Evolutionary conservation across 1,140 invertebrate genomes (phyloP).

Genomic region (Adoxophyes honmai): DNA sequence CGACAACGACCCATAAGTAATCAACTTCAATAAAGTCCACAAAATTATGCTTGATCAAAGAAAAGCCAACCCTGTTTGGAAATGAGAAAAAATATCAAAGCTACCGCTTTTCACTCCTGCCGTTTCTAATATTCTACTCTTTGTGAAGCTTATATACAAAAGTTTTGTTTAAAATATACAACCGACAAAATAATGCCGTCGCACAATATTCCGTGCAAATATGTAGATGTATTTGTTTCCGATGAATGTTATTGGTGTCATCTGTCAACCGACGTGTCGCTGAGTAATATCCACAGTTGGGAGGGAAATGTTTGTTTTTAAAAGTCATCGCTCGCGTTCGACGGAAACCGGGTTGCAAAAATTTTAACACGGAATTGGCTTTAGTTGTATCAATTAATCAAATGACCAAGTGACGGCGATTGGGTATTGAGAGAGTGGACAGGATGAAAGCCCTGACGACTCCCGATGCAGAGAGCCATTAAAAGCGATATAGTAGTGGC

Average conservation of each 20-base stretch:
- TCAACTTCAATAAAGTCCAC: constrained; percentile 18
- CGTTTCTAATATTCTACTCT: no score
- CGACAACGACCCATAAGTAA: constrained; percentile 24
- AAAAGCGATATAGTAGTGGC: background rate
- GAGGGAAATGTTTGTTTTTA: constrained; percentile 54
- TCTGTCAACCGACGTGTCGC: constrained; percentile 59
- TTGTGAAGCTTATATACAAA: no score
- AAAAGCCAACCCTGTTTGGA: background rate
- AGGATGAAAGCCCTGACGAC: background rate
- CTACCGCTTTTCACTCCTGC: no score
- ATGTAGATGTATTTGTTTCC: constrained; percentile 29
- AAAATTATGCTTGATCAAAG: constrained; percentile 14
- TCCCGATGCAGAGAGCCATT: background rate
- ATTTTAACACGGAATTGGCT: constrained; percentile 22
- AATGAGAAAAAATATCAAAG: no score
- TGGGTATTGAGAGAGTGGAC: background rate
- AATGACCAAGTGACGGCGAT: background rate
- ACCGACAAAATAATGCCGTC: background rate
- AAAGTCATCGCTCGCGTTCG: constrained; percentile 52
- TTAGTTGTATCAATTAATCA: background rate
- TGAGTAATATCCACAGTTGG: constrained; percentile 56
- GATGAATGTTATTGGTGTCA: constrained; percentile 60
- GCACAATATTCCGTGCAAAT: constrained; percentile 24
- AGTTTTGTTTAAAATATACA: no score
- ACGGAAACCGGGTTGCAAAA: constrained; percentile 33